Conservation (phyloP, 2,113 vertebrate species). For the Rissa tridactyla region DNA sequence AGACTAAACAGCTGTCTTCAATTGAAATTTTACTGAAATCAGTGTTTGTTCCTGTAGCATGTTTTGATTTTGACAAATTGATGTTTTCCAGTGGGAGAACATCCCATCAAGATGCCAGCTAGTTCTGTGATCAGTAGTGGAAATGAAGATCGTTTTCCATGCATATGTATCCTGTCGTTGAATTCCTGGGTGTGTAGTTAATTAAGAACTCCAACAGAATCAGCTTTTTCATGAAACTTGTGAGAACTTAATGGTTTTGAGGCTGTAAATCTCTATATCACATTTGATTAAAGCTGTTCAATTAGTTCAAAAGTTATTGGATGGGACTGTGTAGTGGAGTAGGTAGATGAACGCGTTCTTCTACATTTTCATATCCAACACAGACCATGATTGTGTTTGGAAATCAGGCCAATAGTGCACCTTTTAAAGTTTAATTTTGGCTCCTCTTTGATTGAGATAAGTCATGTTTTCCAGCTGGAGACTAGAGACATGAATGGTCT, state of each 20-base stretch:
- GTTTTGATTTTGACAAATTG: constrained; percentile 7
- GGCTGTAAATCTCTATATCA: neutral
- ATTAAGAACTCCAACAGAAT: neutral
- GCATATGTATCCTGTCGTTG: neutral
- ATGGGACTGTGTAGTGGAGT: neutral
- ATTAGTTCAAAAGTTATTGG: neutral
- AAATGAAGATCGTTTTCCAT: neutral
- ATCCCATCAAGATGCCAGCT: neutral
- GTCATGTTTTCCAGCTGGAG: neutral
- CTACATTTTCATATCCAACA: neutral
- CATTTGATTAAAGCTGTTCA: neutral
- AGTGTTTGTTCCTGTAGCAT: neutral
- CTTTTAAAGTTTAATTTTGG: neutral
- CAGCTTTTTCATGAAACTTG: neutral
- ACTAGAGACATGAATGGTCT: neutral
- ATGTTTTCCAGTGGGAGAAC: constrained; percentile 14
- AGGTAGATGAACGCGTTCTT: neutral
- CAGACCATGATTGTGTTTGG: neutral
- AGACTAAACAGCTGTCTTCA: neutral
- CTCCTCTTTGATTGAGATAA: neutral
- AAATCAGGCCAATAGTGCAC: neutral
- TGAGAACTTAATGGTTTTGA: neutral
- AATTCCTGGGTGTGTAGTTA: neutral
- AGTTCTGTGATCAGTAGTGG: neutral
- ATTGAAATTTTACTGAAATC: neutral